Evolutionary conservation across 1,140 invertebrate genomes (phyloP).

Genomic region (Drosophila neocordata): DNA sequence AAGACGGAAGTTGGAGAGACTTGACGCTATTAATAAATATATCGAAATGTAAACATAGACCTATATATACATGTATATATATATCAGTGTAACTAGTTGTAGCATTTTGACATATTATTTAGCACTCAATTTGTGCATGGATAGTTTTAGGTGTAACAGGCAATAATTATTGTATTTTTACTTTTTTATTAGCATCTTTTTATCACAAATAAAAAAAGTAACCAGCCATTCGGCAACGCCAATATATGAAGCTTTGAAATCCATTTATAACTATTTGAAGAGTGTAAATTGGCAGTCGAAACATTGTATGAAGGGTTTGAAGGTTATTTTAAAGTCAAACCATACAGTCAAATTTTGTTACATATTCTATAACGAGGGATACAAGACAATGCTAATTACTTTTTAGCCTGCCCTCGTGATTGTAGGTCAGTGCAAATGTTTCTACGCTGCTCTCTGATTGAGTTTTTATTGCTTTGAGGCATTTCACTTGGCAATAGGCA

Average conservation of each 20-base stretch:
- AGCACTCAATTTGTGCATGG: constrained; percentile 38
- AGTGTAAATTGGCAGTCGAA: too few species aligned
- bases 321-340: too few species aligned
- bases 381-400: neutral
- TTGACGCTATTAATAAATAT: constrained; percentile 7
- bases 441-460: neutral
- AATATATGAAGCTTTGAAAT: too few species aligned
- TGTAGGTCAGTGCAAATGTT: constrained; percentile 33
- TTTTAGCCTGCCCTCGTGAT: neutral
- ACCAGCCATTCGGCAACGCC: too few species aligned
- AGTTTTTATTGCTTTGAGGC: constrained; percentile 12
- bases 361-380: too few species aligned
- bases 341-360: too few species aligned
- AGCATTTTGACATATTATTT: constrained; percentile 44
- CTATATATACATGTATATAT: too few species aligned
- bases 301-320: too few species aligned
- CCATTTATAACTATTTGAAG: too few species aligned
- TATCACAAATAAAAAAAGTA: too few species aligned
- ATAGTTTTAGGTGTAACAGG: constrained; percentile 3
- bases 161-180: neutral
- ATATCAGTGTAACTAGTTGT: neutral
- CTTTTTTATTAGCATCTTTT: too few species aligned
- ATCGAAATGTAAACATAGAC: too few species aligned
- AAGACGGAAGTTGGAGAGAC: neutral
- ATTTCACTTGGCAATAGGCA: constrained; percentile 31